A percentile compares a stretch with the other conserved stretches of the same genome.
phyloP scores from a whole-genome alignment of 2,113 vertebrate species.

The Rana temporaria region DNA sequence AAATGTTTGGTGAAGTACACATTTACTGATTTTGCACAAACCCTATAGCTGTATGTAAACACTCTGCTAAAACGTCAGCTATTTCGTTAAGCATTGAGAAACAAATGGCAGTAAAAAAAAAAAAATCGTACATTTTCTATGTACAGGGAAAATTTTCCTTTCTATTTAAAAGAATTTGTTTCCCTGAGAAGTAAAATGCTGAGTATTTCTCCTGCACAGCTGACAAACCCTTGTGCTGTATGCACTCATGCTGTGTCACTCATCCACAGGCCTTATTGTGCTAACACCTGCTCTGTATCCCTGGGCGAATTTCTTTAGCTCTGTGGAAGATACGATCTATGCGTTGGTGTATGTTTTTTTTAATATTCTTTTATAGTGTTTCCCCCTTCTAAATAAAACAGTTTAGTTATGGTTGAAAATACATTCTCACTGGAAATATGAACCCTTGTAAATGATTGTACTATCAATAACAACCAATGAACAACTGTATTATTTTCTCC shows the following conservation, averaged over 20 bases:
- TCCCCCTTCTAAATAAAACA: not conserved
- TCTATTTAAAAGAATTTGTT: not conserved
- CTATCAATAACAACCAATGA: too few species aligned
- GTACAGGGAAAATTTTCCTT: constrained; percentile 2
- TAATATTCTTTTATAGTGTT: not conserved
- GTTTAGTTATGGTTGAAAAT: not conserved
- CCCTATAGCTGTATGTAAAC: not conserved
- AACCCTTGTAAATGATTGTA: too few species aligned
- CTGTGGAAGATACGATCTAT: constrained; percentile 9
- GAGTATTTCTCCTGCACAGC: constrained; percentile 25
- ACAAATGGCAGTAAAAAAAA: not conserved
- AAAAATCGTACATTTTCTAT: not conserved
- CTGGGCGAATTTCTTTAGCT: not conserved
- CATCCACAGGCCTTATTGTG: constrained; percentile 28
- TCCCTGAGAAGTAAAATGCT: constrained; percentile 11
- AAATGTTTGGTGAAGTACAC: too few species aligned
- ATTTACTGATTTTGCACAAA: too few species aligned
- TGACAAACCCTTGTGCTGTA: not conserved
- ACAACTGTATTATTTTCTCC: too few species aligned
- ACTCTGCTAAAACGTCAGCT: not conserved
- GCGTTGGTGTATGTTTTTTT: constrained; percentile 18
- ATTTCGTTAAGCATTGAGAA: not conserved
- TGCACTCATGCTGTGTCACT: constrained; percentile 25
- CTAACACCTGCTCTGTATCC: constrained; percentile 39
- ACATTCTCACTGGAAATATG: too few species aligned